Percentiles rank a stretch among this genome's conserved stretches.
These are phyloP conservation scores for Latrodectus elegans DNA, from an alignment of 2,888 invertebrate genomes.

Conservation along the genomic window DNA sequence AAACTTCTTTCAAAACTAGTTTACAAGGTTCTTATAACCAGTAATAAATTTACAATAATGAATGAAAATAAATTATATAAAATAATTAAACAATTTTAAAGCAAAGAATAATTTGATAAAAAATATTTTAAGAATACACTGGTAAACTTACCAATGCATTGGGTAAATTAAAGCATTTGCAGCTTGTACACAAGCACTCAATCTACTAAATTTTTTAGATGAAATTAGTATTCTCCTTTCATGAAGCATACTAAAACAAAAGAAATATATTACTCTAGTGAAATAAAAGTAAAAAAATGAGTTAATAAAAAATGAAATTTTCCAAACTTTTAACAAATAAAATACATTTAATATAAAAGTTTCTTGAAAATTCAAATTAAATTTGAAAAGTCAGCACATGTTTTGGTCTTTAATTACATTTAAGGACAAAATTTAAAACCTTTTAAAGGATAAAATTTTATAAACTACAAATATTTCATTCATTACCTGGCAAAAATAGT, in stretches of 20 bases:
- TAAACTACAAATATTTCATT: not conserved
- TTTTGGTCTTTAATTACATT: no score
- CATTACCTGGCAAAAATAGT: conserved; percentile 87
- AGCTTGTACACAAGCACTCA: conserved; percentile 90
- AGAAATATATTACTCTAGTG: conserved; percentile 4
- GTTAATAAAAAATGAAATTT: not conserved
- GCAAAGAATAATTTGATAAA: no score
- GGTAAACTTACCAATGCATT: conserved; percentile 86
- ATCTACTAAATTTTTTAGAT: conserved; percentile 88
- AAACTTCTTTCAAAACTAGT: no score
- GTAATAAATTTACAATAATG: no score
- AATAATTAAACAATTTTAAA: no score
- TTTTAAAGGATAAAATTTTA: not conserved
- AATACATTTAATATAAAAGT: no score
- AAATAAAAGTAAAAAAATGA: conserved; percentile 1
- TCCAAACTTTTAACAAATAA: not conserved
- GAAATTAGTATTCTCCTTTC: conserved; percentile 95
- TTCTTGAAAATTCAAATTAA: no score
- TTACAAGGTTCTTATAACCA: no score
- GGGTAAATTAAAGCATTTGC: conserved; percentile 96
- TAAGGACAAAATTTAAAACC: no score
- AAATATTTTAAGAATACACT: no score
- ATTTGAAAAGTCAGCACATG: no score
- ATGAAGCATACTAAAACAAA: conserved; percentile 83
- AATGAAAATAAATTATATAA: no score